Evolutionary conservation across 1,140 invertebrate genomes (phyloP), one percentile per base, ranked within the genome.

Genomic region (Reticulitermes speratus): DNA sequence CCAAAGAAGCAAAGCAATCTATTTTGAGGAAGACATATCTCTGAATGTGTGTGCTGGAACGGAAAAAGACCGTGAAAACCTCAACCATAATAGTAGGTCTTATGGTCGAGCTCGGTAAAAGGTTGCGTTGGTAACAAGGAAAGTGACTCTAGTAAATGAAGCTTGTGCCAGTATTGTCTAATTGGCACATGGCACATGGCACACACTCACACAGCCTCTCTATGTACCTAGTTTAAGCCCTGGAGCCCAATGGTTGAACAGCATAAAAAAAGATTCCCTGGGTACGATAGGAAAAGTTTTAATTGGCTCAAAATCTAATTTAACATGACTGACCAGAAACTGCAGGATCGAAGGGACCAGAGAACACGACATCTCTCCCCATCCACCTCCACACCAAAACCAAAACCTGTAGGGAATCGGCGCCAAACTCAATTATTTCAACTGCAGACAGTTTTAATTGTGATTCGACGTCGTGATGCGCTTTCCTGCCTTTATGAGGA

Each of bases 271-370:
- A 75, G 59, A 65, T 30, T 75, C 65, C 65, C 65, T 30, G 11
- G 65, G 65, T 1, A 75, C 83, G 45, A 84, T 84, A 84, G 85
- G 85, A 45, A 86, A 86, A 86, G 85, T 86, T 86, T 86, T 75
- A 86, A 86, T 86, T 86, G 85, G 85, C 82, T 86, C 81, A 82
- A 75, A 75, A 86, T 75, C 85, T 86, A 86, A 86, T 86, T 86
- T 86, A 86, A 86, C 85, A 86, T 86, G 85, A 86, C 85, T 86
- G 85, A 86, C 85, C 85, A 86, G 85, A 52, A 83, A 69, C 48
- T 44, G 23, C 9, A 75, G 65, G 85, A 75, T 44, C 85, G 85
- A 45, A 32, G 30, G 59, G 48, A n/a, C 48, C n/a, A 65, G 84
- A 65, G 48, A 84, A 84, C 84, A 32, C 84, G 44, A 65, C 48